Conservation (phyloP, 2,113 vertebrate species). For the Neogobius melanostomus region DNA sequence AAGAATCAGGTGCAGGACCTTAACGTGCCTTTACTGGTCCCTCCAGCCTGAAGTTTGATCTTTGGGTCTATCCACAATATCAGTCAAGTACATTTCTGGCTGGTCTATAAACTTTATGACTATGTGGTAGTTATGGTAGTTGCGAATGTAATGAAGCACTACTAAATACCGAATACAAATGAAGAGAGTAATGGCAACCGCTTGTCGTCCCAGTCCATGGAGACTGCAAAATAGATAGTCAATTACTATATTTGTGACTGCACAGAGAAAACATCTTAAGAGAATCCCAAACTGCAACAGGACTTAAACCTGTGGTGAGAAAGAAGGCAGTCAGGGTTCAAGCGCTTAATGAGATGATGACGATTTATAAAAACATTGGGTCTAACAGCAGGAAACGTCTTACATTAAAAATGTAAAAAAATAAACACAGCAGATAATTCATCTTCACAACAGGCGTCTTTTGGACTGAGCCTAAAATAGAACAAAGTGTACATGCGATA, state of each 20-base stretch:
- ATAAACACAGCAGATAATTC: background rate
- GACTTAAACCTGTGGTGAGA: constrained; percentile 1
- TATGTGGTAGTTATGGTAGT: background rate
- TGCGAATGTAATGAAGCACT: background rate
- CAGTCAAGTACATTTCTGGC: no score
- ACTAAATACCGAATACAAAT: background rate
- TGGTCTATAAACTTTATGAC: no score
- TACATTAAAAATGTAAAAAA: constrained; percentile 12
- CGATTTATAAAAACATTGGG: constrained; percentile 42
- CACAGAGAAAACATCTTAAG: no score
- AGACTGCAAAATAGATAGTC: no score
- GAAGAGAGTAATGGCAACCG: no score
- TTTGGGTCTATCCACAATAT: no score
- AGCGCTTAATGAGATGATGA: constrained; percentile 3
- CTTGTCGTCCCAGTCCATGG: no score
- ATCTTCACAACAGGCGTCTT: constrained; percentile 10
- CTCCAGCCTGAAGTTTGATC: no score
- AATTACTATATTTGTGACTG: no score
- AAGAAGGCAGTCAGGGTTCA: constrained; percentile 33
- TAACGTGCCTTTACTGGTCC: no score
- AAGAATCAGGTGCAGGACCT: no score
- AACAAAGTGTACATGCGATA: constrained; percentile 42
- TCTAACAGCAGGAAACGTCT: constrained; percentile 25
- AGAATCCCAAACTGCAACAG: no score
- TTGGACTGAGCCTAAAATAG: constrained; percentile 27